A percentile compares a stretch with the other conserved stretches of the same genome.
phyloP scores from a whole-genome alignment of 2,888 invertebrate species.

The Temnothorax rugatulus region DNA sequence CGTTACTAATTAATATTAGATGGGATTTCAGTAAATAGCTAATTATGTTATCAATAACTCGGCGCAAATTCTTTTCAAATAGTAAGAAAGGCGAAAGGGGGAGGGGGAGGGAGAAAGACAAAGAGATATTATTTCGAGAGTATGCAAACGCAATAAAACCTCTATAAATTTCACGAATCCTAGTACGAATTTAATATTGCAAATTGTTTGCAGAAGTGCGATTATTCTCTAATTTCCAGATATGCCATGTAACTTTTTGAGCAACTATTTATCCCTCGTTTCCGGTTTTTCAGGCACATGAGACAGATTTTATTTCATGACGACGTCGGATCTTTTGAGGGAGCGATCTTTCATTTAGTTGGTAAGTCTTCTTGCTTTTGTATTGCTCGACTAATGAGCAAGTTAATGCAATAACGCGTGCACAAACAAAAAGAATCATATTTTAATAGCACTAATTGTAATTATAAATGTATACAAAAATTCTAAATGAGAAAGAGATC shows the following conservation, averaged over 20 bases:
- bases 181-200: background rate
- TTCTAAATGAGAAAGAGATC: background rate
- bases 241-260: background rate
- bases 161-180: background rate
- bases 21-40: background rate
- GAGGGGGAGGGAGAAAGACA: no score
- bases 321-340: slow-evolving; percentile 73
- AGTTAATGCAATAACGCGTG: background rate
- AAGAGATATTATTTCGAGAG: background rate
- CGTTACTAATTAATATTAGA: background rate
- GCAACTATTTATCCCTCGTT: background rate
- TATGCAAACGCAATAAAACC: background rate
- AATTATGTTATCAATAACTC: background rate
- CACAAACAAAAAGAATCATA: background rate
- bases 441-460: slow-evolving; percentile 2
- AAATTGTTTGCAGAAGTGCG: background rate
- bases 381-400: background rate
- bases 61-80: background rate
- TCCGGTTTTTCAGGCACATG: slow-evolving; percentile 48
- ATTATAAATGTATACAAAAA: background rate
- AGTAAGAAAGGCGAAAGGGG: background rate
- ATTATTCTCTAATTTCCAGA: background rate
- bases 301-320: slow-evolving; percentile 74
- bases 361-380: slow-evolving; percentile 75
- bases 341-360: slow-evolving; percentile 78